Conservation (phyloP, 2,888 invertebrate species). For the Nudaria mundana region DNA sequence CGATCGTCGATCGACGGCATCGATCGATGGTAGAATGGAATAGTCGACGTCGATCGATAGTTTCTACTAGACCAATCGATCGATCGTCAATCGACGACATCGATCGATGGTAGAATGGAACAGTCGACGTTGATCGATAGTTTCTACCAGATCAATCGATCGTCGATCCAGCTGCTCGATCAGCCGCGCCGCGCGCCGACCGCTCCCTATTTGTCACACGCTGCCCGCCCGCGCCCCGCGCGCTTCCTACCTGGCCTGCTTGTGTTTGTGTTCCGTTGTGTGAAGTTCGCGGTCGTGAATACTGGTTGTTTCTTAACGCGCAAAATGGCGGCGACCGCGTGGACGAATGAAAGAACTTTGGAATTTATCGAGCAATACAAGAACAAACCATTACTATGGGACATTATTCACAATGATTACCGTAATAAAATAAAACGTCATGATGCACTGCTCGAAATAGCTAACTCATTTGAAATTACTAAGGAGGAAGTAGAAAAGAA, state of each 20-base stretch:
- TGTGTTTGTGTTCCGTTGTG: slow-evolving; percentile 14
- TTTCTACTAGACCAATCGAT: no score
- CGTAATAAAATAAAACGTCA: slow-evolving; percentile 28
- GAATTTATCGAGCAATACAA: slow-evolving; percentile 35
- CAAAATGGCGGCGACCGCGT: slow-evolving; percentile 32
- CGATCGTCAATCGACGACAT: no score
- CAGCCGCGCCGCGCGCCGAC: not conserved
- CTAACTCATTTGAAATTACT: slow-evolving; percentile 27
- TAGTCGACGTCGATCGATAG: no score
- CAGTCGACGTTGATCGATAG: no score
- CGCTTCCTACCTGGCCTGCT: slow-evolving; percentile 11
- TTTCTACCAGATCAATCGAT: no score
- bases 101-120: no score
- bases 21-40: no score
- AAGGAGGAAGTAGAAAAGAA: slow-evolving; percentile 27
- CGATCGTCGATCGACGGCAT: no score
- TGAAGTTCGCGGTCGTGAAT: slow-evolving; percentile 20
- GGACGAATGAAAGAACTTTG: slow-evolving; percentile 33
- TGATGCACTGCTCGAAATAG: slow-evolving; percentile 28
- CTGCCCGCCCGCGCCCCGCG: slow-evolving; percentile 5
- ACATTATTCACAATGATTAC: slow-evolving; percentile 29
- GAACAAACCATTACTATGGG: slow-evolving; percentile 32
- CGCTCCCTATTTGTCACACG: no score
- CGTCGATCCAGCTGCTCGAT: no score
- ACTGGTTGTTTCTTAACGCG: slow-evolving; percentile 15